These are phyloP conservation scores for Herminia tarsipennalis DNA, from an alignment of 2,888 invertebrate species.

Conservation along the genomic window DNA sequence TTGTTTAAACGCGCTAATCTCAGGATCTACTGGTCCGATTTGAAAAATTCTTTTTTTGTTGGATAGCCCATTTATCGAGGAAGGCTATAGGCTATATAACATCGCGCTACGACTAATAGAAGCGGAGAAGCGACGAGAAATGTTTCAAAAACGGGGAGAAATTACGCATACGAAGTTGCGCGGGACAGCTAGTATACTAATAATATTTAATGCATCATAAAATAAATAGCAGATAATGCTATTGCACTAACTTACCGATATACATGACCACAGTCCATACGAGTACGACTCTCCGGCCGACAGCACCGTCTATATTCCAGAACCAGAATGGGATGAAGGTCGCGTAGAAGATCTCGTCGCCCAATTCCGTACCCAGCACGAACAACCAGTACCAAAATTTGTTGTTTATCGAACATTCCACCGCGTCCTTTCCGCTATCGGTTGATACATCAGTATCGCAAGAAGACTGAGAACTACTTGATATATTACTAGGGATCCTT, in stretches of 20 bases:
- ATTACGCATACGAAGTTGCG: too few species aligned
- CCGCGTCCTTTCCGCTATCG: slow-evolving; percentile 66
- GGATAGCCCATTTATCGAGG: too few species aligned
- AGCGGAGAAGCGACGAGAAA: too few species aligned
- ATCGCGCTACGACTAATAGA: too few species aligned
- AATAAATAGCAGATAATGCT: too few species aligned
- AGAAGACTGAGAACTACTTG: slow-evolving; percentile 72
- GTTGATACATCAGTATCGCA: slow-evolving; percentile 71
- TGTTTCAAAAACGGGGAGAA: too few species aligned
- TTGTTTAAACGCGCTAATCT: too few species aligned
- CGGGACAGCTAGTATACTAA: too few species aligned
- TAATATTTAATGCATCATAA: too few species aligned
- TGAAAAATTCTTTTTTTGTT: too few species aligned
- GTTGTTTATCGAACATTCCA: slow-evolving; percentile 87
- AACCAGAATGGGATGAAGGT: slow-evolving; percentile 97
- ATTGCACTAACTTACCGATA: slow-evolving; percentile 86
- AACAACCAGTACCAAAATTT: slow-evolving; percentile 95
- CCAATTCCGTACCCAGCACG: slow-evolving; percentile 93
- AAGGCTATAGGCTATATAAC: too few species aligned
- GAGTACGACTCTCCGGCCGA: slow-evolving; percentile 92
- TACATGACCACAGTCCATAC: slow-evolving; percentile 95
- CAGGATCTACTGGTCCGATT: too few species aligned
- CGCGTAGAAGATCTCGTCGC: slow-evolving; percentile 96
- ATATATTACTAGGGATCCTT: slow-evolving; percentile 71
- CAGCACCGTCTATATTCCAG: slow-evolving; percentile 96